These are phyloP conservation scores for Fragum sueziense DNA, from an alignment of 2,888 invertebrate species.

Conservation along the genomic window DNA sequence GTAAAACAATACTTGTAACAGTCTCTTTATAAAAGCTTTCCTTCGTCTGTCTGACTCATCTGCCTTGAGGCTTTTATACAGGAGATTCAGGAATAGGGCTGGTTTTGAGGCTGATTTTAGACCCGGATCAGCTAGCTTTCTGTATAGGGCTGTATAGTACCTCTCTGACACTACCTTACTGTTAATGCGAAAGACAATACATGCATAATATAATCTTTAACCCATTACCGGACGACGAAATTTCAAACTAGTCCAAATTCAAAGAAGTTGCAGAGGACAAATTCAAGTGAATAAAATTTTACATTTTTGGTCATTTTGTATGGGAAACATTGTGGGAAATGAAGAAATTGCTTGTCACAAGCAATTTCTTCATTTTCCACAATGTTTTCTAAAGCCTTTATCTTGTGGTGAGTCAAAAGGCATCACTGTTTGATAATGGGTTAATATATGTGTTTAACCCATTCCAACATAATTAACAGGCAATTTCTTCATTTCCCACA, in stretches of 20 bases:
- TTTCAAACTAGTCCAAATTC: too few species aligned
- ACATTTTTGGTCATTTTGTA: too few species aligned
- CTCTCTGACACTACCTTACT: slow-evolving; percentile 80
- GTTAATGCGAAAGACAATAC: neutral
- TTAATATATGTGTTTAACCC: too few species aligned
- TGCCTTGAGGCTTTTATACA: slow-evolving; percentile 92
- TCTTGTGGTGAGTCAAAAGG: too few species aligned
- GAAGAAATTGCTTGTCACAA: neutral
- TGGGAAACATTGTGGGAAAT: too few species aligned
- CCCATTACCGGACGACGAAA: too few species aligned
- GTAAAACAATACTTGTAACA: slow-evolving; percentile 86
- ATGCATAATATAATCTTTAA: neutral
- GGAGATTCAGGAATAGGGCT: slow-evolving; percentile 92
- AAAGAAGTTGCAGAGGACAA: too few species aligned
- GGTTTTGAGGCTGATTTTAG: slow-evolving; percentile 84
- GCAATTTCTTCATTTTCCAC: too few species aligned
- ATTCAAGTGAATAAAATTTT: too few species aligned
- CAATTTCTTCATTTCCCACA: neutral
- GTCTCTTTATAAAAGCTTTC: slow-evolving; percentile 92
- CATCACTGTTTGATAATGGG: too few species aligned
- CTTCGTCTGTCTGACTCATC: slow-evolving; percentile 89
- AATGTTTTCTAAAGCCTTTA: too few species aligned
- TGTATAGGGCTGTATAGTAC: slow-evolving; percentile 93
- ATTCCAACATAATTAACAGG: too few species aligned
- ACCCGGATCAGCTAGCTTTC: slow-evolving; percentile 91